These are phyloP conservation scores for Papilio machaon DNA, from an alignment of 1,140 invertebrate species.

Conservation along the genomic window DNA sequence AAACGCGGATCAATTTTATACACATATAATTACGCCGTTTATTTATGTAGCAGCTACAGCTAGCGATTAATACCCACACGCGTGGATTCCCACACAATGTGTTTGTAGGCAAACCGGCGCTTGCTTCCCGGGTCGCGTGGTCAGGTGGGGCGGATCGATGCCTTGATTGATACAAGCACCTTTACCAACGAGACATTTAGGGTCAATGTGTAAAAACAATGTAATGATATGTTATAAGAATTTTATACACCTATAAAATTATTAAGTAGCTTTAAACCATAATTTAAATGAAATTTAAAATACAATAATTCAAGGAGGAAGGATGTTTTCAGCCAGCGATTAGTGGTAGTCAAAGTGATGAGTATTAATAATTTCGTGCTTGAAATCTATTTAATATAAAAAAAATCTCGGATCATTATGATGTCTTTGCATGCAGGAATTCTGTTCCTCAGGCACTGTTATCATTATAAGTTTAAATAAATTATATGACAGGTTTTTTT, in stretches of 20 bases:
- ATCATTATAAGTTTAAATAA: neutral
- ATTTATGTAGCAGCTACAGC: neutral
- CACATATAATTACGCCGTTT: neutral
- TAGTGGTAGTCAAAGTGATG: neutral
- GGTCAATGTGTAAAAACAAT: neutral
- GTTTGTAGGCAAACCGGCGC: slow-evolving; percentile 16
- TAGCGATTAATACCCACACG: slow-evolving; percentile 35
- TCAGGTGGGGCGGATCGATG: slow-evolving; percentile 43
- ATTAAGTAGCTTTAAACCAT: neutral
- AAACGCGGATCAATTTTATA: neutral
- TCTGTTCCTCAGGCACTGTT: neutral
- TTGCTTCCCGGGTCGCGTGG: slow-evolving; percentile 48
- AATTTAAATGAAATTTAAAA: neutral
- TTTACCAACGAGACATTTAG: neutral
- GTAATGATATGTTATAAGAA: neutral
- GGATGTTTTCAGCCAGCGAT: neutral
- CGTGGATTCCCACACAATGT: slow-evolving; percentile 40
- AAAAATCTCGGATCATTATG: neutral
- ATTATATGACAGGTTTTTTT: neutral
- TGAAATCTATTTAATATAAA: neutral
- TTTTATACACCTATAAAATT: neutral
- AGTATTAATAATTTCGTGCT: neutral
- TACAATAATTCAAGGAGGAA: neutral
- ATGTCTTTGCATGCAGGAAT: neutral
- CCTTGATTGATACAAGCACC: slow-evolving; percentile 45